Evolutionary conservation across 2,113 vertebrate genomes (phyloP).

Genomic region (Rallus limicola): DNA sequence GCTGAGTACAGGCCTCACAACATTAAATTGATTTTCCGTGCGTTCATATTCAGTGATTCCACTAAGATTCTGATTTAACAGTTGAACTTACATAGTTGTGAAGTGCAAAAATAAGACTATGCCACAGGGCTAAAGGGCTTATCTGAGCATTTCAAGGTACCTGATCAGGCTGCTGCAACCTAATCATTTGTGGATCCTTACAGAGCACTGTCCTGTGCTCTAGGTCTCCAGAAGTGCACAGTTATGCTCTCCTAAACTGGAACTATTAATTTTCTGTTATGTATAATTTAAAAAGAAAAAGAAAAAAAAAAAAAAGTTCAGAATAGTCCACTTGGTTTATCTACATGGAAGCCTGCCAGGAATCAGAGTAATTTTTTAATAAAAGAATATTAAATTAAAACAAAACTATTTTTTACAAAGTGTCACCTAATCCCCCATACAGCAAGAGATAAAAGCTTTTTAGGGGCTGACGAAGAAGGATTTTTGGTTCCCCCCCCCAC

Average conservation of each 20-base stretch:
- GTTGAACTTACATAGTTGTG: background rate
- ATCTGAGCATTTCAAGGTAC: background rate
- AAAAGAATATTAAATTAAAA: background rate
- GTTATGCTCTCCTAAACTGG: background rate
- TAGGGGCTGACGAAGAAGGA: background rate
- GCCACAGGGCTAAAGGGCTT: background rate
- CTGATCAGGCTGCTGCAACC: background rate
- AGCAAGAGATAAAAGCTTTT: background rate
- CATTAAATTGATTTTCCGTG: background rate
- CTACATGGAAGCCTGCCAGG: background rate
- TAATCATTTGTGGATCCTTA: background rate
- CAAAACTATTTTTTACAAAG: background rate
- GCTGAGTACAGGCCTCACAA: background rate
- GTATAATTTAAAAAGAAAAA: background rate
- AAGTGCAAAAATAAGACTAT: background rate
- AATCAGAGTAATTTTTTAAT: background rate
- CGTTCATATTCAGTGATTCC: background rate
- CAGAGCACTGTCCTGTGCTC: background rate
- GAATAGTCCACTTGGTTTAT: background rate
- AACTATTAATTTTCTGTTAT: background rate
- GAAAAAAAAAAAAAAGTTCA: too few species aligned
- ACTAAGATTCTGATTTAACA: background rate
- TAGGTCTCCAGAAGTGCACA: background rate
- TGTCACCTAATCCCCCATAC: background rate
- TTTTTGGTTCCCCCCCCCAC: fast-evolving